Evolutionary conservation across 2,797 vertebrate genomes (phyloP).

Genomic region (Lagocephalus sceleratus): DNA sequence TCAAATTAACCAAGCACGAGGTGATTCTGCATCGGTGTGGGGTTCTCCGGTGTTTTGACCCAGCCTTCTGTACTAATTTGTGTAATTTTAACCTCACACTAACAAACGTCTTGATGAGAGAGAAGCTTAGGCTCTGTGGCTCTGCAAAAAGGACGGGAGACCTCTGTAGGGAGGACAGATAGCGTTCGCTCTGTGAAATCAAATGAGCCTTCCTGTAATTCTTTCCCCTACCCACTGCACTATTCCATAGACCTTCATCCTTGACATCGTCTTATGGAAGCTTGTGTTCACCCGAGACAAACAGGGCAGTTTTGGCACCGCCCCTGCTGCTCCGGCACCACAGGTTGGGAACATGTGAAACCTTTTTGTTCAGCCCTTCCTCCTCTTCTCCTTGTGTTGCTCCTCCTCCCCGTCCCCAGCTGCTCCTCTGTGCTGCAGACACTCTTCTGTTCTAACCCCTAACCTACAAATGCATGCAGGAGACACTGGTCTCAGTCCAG

Average conservation of each 20-base stretch:
- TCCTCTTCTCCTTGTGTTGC: slow-evolving; percentile 55
- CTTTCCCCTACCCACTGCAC: slow-evolving; percentile 81
- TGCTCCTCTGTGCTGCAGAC: slow-evolving; percentile 23
- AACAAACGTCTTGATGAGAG: slow-evolving; percentile 37
- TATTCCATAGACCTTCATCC: slow-evolving; percentile 95
- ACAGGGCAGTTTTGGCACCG: slow-evolving; percentile 87
- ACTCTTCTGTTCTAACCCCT: slow-evolving; percentile 45
- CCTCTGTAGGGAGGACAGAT: slow-evolving; percentile 30
- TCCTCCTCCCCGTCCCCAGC: slow-evolving; percentile 36
- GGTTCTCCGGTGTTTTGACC: slow-evolving; percentile 14
- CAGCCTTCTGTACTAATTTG: slow-evolving; percentile 25
- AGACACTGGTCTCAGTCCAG: slow-evolving; percentile 34
- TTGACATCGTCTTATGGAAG: slow-evolving; percentile 98
- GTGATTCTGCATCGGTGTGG: neutral
- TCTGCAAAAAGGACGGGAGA: slow-evolving; percentile 21
- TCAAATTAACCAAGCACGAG: slow-evolving; percentile 15
- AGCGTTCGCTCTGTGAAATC: slow-evolving; percentile 58
- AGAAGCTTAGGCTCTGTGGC: slow-evolving; percentile 27
- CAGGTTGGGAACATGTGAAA: slow-evolving; percentile 91
- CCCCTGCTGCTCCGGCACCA: slow-evolving; percentile 82
- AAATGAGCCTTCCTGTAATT: slow-evolving; percentile 84
- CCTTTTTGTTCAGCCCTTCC: slow-evolving; percentile 61
- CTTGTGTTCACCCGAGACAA: slow-evolving; percentile 98
- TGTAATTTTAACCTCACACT: slow-evolving; percentile 41
- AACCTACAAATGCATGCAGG: slow-evolving; percentile 47